Evolutionary conservation across 1,140 invertebrate genomes (phyloP), one percentile per base, ranked within the genome.

Genomic region (Trichonephila clavata): DNA sequence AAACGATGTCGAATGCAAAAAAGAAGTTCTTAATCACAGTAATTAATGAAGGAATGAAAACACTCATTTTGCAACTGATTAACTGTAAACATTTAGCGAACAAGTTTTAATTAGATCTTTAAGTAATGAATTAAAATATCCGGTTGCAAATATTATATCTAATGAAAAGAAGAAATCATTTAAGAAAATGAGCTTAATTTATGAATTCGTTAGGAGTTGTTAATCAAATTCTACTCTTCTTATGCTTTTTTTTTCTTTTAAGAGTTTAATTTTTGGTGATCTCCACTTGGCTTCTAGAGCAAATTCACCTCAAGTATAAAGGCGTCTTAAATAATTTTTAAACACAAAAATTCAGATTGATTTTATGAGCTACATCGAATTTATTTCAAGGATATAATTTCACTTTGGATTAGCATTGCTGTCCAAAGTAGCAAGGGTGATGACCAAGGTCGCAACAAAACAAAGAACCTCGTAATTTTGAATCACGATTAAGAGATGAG

Each of bases 51-150:
- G 2, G 27, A 39, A 77, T 39, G 27, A 77, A 77, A 39, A 32
- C 14, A 77, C 71, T 77, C 24, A 77, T 77, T 77, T 77, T 77
- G 71, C 39, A 77, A 77, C 71, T 39, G 71, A 39, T 39, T 77
- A 77, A 77, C 27, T 77, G 71, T 77, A 77, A 77, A 77, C 71
- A 77, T 77, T 77, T 18, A 27, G 14, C 4, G 71, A 77, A 32
- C 71, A 77, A 77, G 71, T 77, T 77, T 77, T 77, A 77, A 77
- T 77, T 77, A 77, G 71, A 77, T 39, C 32, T 77, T 77, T 77
- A 77, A 77, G 27, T 32, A 77, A 77, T 77, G 71, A 77, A 77
- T 77, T 77, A 77, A 77, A 77, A 77, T 77, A 39, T 27, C 14
- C 18, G 32, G 27, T 32, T 32, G 71, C 71, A 77, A 77, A 32